Evolutionary conservation across 2,113 vertebrate genomes (phyloP).

Genomic region (Rhynchomys soricoides): DNA sequence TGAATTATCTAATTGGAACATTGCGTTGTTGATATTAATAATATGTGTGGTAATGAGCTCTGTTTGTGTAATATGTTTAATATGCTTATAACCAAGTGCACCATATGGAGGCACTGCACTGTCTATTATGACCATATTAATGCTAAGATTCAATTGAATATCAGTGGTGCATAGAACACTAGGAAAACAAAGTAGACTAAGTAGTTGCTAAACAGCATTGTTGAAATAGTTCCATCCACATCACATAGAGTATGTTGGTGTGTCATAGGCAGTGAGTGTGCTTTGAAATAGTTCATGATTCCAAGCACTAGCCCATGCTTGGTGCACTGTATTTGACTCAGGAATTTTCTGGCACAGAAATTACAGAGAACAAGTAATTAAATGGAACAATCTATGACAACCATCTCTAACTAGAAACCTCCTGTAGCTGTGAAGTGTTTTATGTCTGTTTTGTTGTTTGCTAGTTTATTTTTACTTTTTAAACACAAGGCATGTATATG

Average conservation of each 20-base stretch:
- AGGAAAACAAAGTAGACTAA: constrained; percentile 71
- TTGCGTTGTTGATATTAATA: constrained; percentile 60
- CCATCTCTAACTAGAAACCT: constrained; percentile 1
- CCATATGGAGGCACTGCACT: constrained; percentile 11
- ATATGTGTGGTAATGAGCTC: constrained; percentile 45
- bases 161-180: constrained; percentile 54
- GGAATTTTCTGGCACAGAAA: constrained; percentile 28
- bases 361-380: constrained; percentile 39
- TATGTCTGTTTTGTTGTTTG: constrained; percentile 4
- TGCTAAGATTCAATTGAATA: constrained; percentile 56
- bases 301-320: not conserved
- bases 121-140: constrained; percentile 53
- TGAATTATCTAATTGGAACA: constrained; percentile 53
- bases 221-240: constrained; percentile 33
- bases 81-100: constrained; percentile 39
- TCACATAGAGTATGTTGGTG: not conserved
- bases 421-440: not conserved
- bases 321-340: constrained; percentile 33
- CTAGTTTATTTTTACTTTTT: not conserved
- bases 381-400: not conserved
- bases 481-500: not conserved
- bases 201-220: not conserved
- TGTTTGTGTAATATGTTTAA: constrained; percentile 67
- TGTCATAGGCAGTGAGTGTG: not conserved
- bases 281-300: constrained; percentile 33